Evolutionary conservation across 2,113 vertebrate genomes (phyloP).

Genomic region (Cathartes aura): DNA sequence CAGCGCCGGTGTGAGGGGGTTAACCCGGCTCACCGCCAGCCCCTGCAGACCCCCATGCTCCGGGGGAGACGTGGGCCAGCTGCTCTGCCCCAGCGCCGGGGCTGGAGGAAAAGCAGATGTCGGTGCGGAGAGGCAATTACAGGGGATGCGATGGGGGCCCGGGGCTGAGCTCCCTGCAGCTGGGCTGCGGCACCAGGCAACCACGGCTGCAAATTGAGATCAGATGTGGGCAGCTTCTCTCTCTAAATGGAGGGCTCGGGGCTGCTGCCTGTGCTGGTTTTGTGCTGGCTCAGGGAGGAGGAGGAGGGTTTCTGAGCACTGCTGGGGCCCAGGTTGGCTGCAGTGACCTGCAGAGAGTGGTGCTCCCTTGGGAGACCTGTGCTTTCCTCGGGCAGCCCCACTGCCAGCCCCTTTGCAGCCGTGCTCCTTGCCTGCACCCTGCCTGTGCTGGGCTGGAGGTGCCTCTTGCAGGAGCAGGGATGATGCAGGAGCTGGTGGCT

Average conservation of each 20-base stretch:
- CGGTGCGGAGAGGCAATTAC: neutral
- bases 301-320: neutral
- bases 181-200: neutral
- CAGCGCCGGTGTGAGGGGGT: neutral
- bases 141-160: neutral
- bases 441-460: neutral
- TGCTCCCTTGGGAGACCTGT: neutral
- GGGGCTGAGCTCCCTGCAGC: neutral
- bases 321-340: neutral
- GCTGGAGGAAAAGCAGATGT: constrained; percentile 11
- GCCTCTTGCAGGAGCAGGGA: fast-evolving
- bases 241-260: neutral
- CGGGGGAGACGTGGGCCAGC: neutral
- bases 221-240: constrained; percentile 30
- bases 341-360: neutral
- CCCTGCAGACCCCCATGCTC: neutral
- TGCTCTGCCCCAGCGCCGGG: neutral
- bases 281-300: neutral
- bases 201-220: constrained; percentile 34
- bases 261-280: neutral
- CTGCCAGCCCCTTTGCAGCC: neutral
- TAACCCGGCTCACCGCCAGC: neutral
- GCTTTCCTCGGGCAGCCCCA: neutral
- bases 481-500: constrained; percentile 59
- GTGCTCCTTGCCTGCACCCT: neutral